Percentiles rank a stretch among this genome's conserved stretches.
Conservation (phyloP, 1,140 invertebrate species). For the Drosophila santomea region DNA sequence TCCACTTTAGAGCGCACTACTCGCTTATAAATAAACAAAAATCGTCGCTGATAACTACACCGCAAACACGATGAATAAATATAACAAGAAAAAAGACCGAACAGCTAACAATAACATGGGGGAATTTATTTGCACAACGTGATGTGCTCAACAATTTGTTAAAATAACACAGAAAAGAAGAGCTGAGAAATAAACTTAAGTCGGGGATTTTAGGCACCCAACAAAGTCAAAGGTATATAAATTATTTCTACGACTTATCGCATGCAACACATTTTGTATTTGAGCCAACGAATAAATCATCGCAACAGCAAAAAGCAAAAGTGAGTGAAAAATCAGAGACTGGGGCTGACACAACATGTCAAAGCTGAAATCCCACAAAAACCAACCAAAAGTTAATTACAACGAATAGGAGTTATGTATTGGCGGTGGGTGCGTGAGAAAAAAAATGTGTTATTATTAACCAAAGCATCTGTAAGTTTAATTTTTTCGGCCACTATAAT, state of each 20-base stretch:
- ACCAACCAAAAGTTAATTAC: constrained; percentile 48
- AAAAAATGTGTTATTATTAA: neutral
- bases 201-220: constrained; percentile 19
- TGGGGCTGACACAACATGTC: constrained; percentile 27
- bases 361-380: constrained; percentile 44
- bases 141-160: constrained; percentile 57
- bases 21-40: constrained; percentile 39
- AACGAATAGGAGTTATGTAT: neutral
- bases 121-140: constrained; percentile 59
- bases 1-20: constrained; percentile 54
- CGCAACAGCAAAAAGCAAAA: neutral
- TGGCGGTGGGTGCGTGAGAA: neutral
- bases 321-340: constrained; percentile 9
- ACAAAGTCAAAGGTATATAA: constrained; percentile 37
- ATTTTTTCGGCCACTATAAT: neutral
- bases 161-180: constrained; percentile 38
- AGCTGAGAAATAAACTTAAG: neutral
- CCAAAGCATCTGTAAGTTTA: neutral
- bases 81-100: constrained; percentile 40
- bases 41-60: constrained; percentile 62
- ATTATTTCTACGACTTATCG: constrained; percentile 31
- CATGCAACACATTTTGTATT: constrained; percentile 27
- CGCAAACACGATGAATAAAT: constrained; percentile 39
- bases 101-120: constrained; percentile 46
- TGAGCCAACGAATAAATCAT: constrained; percentile 26